Evolutionary conservation across 1,140 invertebrate species (phyloP).

Genomic region (Andrena cerasifolii): DNA sequence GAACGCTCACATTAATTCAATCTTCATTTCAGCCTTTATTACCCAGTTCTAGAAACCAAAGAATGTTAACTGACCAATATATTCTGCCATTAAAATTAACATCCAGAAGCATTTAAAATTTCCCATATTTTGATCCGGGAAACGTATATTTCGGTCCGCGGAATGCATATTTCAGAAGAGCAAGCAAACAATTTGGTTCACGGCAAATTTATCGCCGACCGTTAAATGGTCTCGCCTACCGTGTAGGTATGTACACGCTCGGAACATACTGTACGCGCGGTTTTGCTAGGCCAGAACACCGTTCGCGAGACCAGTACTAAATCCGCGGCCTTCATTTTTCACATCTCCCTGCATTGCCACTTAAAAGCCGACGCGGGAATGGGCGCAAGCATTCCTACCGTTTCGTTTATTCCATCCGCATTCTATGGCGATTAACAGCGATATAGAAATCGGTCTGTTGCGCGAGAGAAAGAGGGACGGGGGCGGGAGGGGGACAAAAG

Average conservation of each 20-base stretch:
- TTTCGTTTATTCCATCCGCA: constrained; percentile 28
- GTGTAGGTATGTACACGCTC: background rate
- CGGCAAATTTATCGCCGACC: constrained; percentile 7
- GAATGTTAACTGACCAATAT: too few relatives aligned
- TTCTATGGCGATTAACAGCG: constrained; percentile 30
- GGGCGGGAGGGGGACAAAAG: background rate
- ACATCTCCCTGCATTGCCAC: background rate
- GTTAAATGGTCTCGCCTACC: constrained; percentile 6
- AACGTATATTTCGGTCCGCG: background rate
- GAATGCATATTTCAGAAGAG: background rate
- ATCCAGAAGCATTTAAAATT: background rate
- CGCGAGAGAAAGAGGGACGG: background rate
- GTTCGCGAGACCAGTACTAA: background rate
- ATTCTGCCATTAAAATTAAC: too few relatives aligned
- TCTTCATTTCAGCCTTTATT: background rate
- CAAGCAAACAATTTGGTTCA: background rate
- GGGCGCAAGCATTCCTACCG: constrained; percentile 1
- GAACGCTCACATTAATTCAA: background rate
- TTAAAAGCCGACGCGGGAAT: constrained; percentile 15
- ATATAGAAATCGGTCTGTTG: background rate
- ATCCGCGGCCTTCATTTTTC: constrained; percentile 9
- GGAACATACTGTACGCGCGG: background rate
- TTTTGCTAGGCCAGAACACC: background rate
- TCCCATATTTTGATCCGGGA: background rate
- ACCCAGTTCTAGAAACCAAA: background rate